Base-by-base conservation (phyloP, 2,888 invertebrate genomes). In the Rhagium mordax region DNA sequence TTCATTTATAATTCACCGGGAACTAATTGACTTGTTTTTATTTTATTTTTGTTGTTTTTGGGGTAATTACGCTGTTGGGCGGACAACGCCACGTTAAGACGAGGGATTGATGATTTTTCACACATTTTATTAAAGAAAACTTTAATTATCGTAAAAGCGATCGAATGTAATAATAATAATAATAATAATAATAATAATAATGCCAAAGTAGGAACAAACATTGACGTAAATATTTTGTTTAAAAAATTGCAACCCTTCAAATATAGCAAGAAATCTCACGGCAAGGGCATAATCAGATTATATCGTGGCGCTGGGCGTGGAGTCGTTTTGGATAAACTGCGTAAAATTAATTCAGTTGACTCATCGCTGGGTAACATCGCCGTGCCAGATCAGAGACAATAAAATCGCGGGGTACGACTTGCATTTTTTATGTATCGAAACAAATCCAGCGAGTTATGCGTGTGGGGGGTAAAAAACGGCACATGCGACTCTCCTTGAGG, bases 401-500 rank as follows among this genome's bases (percentile, higher is more conserved):
- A 61, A 60, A 61, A 47, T 18, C 51, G 51, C 16, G 47, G 61
- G 61, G 61, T 61, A 47, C 15, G 18, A 8, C 29, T 51, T 27
- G 48, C 20, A 60, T 61, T 69, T 69, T 69, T 69, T 69, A 69
- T 69, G 60, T 61, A 69, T 69, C 53, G 51, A 69, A 69, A 60
- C 61, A 60, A 61, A 61, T 61, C 61, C 24, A 51, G 47, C 16
- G 21, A 57, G 16, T 5, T 18, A 55, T 7, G 21, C 15, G 15
- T 57, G 72, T 68, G 71, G 72, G 74, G 75, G 77, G 76, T 78
- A 79, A 78, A 81, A 79, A 79, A 79, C 49, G 67, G 74, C 75
- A 79, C 78, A 78, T 80, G 78, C 75, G 73, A 77, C 74, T 76
- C 70, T 75, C 69, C 70, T 80, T 79, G 80, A 81, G 78, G 80